Conservation (phyloP, 2,797 vertebrate species). For the Benthosema pterotum region DNA sequence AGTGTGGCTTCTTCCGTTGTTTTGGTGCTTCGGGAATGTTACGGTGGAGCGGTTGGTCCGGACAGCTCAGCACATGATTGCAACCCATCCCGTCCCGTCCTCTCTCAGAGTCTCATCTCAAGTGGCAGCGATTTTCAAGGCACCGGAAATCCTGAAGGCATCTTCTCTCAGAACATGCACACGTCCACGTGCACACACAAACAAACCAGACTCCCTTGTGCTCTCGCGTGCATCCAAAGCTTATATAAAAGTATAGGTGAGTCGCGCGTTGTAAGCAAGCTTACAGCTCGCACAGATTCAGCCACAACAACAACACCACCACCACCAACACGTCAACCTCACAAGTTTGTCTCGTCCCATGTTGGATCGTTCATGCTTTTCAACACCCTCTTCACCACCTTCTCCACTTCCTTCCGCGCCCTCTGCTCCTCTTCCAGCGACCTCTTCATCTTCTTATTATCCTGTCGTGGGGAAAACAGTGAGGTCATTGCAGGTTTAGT, state of each 20-base stretch:
- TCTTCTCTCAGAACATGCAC: slow-evolving; percentile 9
- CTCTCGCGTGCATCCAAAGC: slow-evolving; percentile 25
- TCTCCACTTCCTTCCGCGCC: slow-evolving; percentile 94
- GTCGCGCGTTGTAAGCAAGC: slow-evolving; percentile 16
- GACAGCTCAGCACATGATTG: slow-evolving; percentile 13
- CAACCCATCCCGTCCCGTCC: slow-evolving; percentile 13
- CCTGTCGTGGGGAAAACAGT: slow-evolving; percentile 71
- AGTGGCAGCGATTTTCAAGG: slow-evolving; percentile 9
- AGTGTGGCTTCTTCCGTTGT: neutral
- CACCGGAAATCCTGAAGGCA: slow-evolving; percentile 7
- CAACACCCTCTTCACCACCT: slow-evolving; percentile 91
- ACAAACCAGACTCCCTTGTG: slow-evolving; percentile 44
- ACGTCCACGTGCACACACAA: slow-evolving; percentile 29
- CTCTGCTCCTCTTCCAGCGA: slow-evolving; percentile 95
- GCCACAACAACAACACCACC: neutral
- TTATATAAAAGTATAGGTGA: slow-evolving; percentile 5
- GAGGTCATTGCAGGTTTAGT: neutral
- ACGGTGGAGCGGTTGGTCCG: slow-evolving; percentile 10
- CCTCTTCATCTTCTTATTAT: slow-evolving; percentile 98
- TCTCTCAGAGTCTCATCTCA: slow-evolving; percentile 20
- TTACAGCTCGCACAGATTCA: slow-evolving; percentile 18
- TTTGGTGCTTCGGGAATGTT: slow-evolving; percentile 47
- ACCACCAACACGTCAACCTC: slow-evolving; percentile 55
- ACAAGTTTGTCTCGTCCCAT: slow-evolving; percentile 98
- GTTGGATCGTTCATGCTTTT: slow-evolving; percentile 96